phyloP scores from a whole-genome alignment of 2,797 vertebrate species.

The Gadopsis bispinosus region DNA sequence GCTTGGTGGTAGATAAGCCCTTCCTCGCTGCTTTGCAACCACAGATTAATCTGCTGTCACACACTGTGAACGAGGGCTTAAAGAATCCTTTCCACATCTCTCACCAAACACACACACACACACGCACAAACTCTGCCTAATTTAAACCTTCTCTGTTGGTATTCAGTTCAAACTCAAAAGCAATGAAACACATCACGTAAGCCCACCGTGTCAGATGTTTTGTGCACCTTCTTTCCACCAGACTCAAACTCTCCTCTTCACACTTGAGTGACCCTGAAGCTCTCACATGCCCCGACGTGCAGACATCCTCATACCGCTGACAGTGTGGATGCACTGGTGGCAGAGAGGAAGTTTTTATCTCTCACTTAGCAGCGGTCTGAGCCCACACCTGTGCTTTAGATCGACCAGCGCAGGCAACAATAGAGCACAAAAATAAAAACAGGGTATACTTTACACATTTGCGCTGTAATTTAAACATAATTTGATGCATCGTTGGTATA shows the following conservation, averaged over 20 bases:
- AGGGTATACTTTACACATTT: neutral
- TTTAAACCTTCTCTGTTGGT: constrained; percentile 12
- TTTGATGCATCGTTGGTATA: neutral
- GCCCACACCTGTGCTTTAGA: neutral
- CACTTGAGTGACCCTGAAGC: constrained; percentile 15
- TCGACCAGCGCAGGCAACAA: neutral
- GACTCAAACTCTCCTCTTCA: constrained; percentile 23
- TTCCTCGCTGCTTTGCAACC: constrained; percentile 8
- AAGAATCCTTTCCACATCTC: constrained; percentile 5
- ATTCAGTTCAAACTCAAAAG: constrained; percentile 29
- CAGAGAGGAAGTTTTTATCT: neutral
- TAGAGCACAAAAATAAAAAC: no score
- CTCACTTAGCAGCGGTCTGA: neutral
- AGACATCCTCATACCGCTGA: constrained; percentile 1
- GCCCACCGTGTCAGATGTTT: neutral
- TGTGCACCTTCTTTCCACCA: neutral
- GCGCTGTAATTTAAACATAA: neutral
- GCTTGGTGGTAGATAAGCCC: constrained; percentile 45
- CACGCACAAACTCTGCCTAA: neutral
- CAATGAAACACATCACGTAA: constrained; percentile 27
- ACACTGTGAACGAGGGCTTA: constrained; percentile 21
- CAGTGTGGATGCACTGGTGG: neutral
- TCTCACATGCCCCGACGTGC: neutral
- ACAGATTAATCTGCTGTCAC: constrained; percentile 46
- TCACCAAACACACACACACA: neutral